A percentile compares a stretch with the other conserved stretches of the same genome.
These are phyloP conservation scores for Spongilla lacustris DNA, from an alignment of 37 sponge, comb jelly and placozoan genomes.

Conservation along the genomic window DNA sequence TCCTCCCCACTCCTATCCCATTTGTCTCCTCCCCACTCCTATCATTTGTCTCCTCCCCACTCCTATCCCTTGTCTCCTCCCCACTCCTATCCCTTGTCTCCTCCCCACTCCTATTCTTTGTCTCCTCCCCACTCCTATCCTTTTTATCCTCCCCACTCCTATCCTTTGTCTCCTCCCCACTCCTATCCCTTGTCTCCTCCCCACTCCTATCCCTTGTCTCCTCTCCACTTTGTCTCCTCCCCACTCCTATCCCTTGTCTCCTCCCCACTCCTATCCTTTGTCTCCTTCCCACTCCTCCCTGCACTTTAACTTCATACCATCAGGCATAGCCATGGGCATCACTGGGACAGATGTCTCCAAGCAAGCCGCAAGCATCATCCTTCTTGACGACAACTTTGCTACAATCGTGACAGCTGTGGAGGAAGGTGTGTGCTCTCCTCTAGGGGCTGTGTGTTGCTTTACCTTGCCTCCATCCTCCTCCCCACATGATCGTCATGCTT, in stretches of 20 bases:
- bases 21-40: no score
- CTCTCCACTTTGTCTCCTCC: background rate
- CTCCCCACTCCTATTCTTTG: no score
- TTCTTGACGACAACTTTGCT: slow-evolving; percentile 98
- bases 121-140: background rate
- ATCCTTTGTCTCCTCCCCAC: background rate
- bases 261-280: background rate
- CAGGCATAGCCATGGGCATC: slow-evolving; percentile 99
- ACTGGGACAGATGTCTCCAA: slow-evolving; percentile 99
- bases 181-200: background rate
- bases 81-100: no score
- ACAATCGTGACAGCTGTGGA: slow-evolving; percentile 98
- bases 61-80: no score
- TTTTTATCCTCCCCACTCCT: background rate
- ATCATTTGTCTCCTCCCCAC: no score
- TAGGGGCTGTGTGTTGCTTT: background rate
- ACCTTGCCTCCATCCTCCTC: background rate
- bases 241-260: background rate
- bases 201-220: background rate
- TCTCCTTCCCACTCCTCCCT: background rate
- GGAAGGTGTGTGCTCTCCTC: slow-evolving; percentile 60
- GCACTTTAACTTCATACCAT: no score
- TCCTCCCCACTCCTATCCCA: no score
- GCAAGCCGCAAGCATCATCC: slow-evolving; percentile 98
- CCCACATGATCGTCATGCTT: background rate